Percentiles rank a stretch among this genome's conserved stretches.
phyloP scores from a whole-genome alignment of 2,888 invertebrate species.

The Gymnosoma rotundatum region DNA sequence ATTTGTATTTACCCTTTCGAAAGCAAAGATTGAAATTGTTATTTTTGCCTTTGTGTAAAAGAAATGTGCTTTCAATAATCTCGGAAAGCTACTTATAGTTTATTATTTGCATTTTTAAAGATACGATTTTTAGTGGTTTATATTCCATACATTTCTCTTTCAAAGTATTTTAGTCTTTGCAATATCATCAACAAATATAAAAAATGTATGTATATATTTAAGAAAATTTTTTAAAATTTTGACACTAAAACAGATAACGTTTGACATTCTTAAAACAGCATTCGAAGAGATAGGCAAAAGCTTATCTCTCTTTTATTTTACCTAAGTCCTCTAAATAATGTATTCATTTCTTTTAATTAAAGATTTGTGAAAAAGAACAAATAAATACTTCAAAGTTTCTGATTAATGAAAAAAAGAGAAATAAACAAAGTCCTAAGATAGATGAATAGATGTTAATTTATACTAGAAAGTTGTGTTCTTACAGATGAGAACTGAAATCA shows the following conservation, averaged over 20 bases:
- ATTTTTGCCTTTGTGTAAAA: neutral
- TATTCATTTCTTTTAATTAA: neutral
- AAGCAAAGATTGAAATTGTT: constrained; percentile 34
- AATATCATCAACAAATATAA: constrained; percentile 49
- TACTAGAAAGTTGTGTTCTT: constrained; percentile 51
- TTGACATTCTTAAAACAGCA: neutral
- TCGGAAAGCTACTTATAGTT: constrained; percentile 8
- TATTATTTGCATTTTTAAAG: constrained; percentile 54
- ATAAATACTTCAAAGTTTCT: constrained; percentile 37
- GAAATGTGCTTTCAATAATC: constrained; percentile 37
- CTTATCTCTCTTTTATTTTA: constrained; percentile 18
- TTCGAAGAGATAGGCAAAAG: constrained; percentile 23
- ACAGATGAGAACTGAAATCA: constrained; percentile 52
- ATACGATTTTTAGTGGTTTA: constrained; percentile 62
- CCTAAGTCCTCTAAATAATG: neutral
- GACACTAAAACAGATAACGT: constrained; percentile 57
- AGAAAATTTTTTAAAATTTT: constrained; percentile 35
- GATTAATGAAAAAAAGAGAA: neutral
- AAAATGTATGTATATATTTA: neutral
- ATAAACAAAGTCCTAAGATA: constrained; percentile 43
- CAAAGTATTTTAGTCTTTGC: constrained; percentile 40
- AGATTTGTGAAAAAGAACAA: neutral
- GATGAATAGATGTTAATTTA: constrained; percentile 62
- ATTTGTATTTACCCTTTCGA: constrained; percentile 20
- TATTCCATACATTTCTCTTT: constrained; percentile 2